Conservation (phyloP, 2,797 vertebrate species). For the Chelidonichthys spinosus region DNA sequence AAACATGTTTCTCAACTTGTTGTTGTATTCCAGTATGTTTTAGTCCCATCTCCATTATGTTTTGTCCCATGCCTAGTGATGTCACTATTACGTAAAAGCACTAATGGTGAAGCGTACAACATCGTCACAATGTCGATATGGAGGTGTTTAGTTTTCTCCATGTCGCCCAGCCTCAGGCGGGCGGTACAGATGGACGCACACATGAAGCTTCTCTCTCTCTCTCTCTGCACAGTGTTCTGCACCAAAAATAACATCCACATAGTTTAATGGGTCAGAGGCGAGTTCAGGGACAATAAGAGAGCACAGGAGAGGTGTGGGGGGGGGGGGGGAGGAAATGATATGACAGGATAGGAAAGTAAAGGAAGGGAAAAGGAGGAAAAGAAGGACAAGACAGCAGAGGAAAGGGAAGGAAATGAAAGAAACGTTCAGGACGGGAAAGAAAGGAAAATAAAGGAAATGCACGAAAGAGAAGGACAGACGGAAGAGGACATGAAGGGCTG, state of each 20-base stretch:
- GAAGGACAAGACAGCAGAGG: not conserved
- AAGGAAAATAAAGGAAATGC: not conserved
- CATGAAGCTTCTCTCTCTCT: not conserved
- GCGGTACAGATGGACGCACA: constrained; percentile 26
- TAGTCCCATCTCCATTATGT: no score
- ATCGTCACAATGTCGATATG: no score
- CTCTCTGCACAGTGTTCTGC: constrained; percentile 24
- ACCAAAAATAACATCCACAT: constrained; percentile 62
- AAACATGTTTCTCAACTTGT: no score
- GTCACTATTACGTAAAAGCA: not conserved
- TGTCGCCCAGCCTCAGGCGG: not conserved
- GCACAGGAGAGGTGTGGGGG: constrained; percentile 11
- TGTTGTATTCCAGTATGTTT: no score
- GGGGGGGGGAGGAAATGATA: not conserved
- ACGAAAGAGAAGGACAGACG: not conserved
- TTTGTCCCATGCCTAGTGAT: no score
- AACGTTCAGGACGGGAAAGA: not conserved
- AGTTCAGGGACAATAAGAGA: constrained; percentile 49
- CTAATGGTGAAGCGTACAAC: not conserved
- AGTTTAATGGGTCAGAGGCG: constrained; percentile 60
- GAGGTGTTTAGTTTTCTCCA: not conserved
- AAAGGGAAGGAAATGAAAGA: no score
- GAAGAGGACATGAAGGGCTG: not conserved
- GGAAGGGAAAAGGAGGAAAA: not conserved
- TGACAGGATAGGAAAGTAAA: not conserved